These are phyloP conservation scores for Phoenicopterus ruber DNA, from an alignment of 2,113 vertebrate species.

Conservation along the genomic window DNA sequence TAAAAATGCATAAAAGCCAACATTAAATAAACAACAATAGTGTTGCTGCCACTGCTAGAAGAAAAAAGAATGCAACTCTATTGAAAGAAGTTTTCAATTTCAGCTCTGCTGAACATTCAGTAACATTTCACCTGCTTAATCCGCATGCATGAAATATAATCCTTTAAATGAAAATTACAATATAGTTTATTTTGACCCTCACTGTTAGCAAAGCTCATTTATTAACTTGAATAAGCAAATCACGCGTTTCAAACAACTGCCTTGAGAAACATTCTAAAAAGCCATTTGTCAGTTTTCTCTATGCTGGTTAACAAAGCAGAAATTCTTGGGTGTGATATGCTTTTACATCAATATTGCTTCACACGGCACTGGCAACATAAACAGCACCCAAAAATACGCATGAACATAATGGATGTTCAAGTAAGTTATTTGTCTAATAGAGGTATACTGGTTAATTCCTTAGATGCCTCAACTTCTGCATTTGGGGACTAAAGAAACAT, in stretches of 20 bases:
- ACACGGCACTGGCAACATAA: background rate
- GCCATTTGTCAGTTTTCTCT: background rate
- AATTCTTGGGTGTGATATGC: background rate
- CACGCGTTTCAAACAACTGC: background rate
- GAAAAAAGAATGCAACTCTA: background rate
- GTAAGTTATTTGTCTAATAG: background rate
- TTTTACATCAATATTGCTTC: background rate
- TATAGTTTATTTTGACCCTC: background rate
- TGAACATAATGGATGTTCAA: background rate
- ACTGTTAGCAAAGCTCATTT: background rate
- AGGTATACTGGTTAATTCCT: background rate
- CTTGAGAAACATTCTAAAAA: background rate
- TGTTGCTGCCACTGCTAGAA: background rate
- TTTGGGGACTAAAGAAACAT: background rate
- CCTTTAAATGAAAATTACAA: background rate
- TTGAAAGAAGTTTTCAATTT: slow-evolving; percentile 4
- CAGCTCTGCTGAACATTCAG: background rate
- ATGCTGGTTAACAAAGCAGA: background rate
- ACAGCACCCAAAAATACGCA: background rate
- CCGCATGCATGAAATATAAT: background rate
- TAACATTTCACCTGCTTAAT: background rate
- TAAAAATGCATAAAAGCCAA: background rate
- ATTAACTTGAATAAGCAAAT: background rate
- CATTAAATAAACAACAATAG: background rate
- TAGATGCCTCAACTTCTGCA: background rate